Conservation (phyloP, 2,797 vertebrate genomes). For the Pangasius krempfi region DNA sequence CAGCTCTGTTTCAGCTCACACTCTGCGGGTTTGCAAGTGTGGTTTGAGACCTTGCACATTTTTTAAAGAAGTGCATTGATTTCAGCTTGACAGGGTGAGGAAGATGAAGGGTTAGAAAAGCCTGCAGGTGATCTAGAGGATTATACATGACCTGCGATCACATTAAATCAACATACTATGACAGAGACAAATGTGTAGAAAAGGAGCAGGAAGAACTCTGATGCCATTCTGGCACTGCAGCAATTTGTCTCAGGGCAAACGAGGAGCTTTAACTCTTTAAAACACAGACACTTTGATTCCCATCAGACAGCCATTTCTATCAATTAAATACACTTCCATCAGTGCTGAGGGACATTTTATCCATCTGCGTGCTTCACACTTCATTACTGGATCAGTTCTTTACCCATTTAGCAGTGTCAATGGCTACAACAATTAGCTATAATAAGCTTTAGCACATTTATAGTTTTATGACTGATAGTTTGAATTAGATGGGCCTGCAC, state of each 20-base stretch:
- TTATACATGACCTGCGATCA: slow-evolving; percentile 38
- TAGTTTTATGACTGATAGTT: slow-evolving; percentile 69
- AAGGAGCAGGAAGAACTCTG: slow-evolving; percentile 3
- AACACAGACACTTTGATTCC: not conserved
- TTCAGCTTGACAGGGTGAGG: slow-evolving; percentile 23
- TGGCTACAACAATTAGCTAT: slow-evolving; percentile 68
- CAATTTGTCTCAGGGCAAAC: slow-evolving; percentile 4
- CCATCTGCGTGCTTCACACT: slow-evolving; percentile 62
- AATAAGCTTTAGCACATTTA: slow-evolving; percentile 68
- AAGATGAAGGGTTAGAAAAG: slow-evolving; percentile 22
- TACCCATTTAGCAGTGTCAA: slow-evolving; percentile 63
- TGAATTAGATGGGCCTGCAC: slow-evolving; percentile 61
- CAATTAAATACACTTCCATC: not conserved
- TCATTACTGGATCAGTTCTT: slow-evolving; percentile 67
- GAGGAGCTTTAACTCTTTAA: slow-evolving; percentile 5
- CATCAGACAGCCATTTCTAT: not conserved
- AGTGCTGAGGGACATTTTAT: slow-evolving; percentile 57
- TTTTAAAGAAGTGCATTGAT: slow-evolving; percentile 13
- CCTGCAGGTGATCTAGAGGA: slow-evolving; percentile 36
- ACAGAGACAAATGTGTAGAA: slow-evolving; percentile 18
- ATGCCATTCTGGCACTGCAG: not conserved
- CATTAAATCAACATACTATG: slow-evolving; percentile 26
- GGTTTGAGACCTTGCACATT: not conserved
- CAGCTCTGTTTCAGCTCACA: slow-evolving; percentile 12
- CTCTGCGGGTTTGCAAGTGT: not conserved